phyloP scores from a whole-genome alignment of 2,113 vertebrate genomes.

The Xiphophorus maculatus region DNA sequence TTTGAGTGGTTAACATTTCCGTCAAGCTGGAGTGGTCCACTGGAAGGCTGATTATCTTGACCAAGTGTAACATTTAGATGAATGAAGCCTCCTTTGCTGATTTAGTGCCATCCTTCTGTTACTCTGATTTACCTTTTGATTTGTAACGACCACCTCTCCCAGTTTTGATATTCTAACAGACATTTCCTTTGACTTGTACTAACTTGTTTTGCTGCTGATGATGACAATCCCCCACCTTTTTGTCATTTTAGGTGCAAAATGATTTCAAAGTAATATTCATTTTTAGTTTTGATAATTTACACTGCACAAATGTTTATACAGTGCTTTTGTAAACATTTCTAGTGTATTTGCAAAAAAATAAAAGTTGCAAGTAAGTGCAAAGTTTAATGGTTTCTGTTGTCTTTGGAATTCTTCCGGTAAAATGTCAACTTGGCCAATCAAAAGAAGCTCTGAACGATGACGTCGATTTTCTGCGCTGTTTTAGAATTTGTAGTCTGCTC shows the following conservation, averaged over 20 bases:
- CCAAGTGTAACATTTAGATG: slow-evolving; percentile 67
- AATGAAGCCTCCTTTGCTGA: slow-evolving; percentile 81
- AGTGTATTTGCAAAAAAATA: slow-evolving; percentile 84
- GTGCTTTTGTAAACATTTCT: slow-evolving; percentile 87
- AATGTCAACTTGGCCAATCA: too few species aligned
- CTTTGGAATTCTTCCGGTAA: neutral
- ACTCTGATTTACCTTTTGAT: slow-evolving; percentile 25
- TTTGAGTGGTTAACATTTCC: slow-evolving; percentile 52
- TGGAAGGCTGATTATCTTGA: slow-evolving; percentile 81
- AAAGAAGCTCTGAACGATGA: too few species aligned
- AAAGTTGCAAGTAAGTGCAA: slow-evolving; percentile 71
- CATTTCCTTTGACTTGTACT: slow-evolving; percentile 61
- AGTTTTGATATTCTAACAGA: slow-evolving; percentile 54
- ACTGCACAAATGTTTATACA: slow-evolving; percentile 85
- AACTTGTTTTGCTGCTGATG: slow-evolving; percentile 81
- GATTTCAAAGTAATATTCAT: slow-evolving; percentile 74
- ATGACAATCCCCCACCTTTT: slow-evolving; percentile 78
- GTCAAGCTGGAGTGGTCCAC: slow-evolving; percentile 61
- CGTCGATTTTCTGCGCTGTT: too few species aligned
- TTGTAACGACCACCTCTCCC: slow-evolving; percentile 27
- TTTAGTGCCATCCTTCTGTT: slow-evolving; percentile 68
- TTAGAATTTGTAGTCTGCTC: too few species aligned
- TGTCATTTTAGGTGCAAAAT: slow-evolving; percentile 82
- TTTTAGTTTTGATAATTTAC: slow-evolving; percentile 86
- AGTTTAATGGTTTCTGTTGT: slow-evolving; percentile 8